Conservation (phyloP, 2,797 vertebrate genomes). For the Xenentodon cancila region DNA sequence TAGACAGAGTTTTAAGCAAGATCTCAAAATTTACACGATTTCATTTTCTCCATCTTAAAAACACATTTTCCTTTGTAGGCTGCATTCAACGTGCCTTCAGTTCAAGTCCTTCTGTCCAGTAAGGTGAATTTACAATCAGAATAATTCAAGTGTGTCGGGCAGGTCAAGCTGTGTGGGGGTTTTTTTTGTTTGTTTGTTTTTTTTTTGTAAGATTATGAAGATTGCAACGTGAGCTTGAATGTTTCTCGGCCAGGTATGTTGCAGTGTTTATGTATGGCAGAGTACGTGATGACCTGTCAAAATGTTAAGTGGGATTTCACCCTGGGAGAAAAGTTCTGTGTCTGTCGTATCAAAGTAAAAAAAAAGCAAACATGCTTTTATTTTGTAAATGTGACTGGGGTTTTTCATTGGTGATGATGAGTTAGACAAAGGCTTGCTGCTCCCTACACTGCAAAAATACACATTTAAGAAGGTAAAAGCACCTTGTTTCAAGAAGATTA, state of each 20-base stretch:
- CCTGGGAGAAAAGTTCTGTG: constrained; percentile 32
- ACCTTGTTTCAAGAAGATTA: no score
- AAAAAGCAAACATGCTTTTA: neutral
- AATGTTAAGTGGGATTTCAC: constrained; percentile 45
- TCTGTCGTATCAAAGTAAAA: no score
- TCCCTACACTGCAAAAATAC: no score
- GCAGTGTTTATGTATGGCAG: constrained; percentile 18
- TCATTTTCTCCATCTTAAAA: constrained; percentile 71
- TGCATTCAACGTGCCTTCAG: constrained; percentile 82
- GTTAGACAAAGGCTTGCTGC: no score
- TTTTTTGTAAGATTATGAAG: no score
- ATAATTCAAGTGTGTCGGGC: constrained; percentile 91
- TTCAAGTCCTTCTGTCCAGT: constrained; percentile 87
- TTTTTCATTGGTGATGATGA: neutral
- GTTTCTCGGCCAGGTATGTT: constrained; percentile 31
- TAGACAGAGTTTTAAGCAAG: constrained; percentile 82
- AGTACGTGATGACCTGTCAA: constrained; percentile 36
- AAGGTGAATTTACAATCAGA: constrained; percentile 83
- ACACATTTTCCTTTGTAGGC: constrained; percentile 78
- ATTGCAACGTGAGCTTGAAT: no score
- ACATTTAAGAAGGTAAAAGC: no score
- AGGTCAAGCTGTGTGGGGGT: constrained; percentile 76
- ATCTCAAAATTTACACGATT: constrained; percentile 74
- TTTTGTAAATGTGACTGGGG: neutral
- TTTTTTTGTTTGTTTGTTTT: no score